Conservation (phyloP, 1,140 invertebrate genomes). For the Triops cancriformis region DNA sequence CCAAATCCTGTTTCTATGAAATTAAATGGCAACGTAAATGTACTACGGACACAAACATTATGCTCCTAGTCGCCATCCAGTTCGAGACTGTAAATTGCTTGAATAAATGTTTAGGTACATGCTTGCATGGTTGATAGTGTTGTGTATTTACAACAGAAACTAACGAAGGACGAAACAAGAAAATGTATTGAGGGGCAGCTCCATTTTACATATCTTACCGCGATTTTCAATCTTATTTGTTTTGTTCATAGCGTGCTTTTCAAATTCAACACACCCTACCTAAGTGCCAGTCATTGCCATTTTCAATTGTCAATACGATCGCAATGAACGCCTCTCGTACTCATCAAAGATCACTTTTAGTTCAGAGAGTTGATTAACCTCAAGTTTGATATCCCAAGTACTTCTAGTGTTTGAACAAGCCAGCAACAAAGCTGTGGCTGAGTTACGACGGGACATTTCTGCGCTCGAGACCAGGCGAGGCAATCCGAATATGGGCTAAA, state of each 20-base stretch:
- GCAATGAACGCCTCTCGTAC: not conserved
- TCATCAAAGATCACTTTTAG: not conserved
- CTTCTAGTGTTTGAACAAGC: not conserved
- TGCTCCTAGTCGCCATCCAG: too few relatives aligned
- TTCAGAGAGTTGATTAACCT: not conserved
- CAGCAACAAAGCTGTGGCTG: not conserved
- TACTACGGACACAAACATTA: too few relatives aligned
- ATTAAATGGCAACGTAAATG: too few relatives aligned
- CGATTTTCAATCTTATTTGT: not conserved
- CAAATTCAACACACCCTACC: not conserved
- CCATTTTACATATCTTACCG: constrained; percentile 8
- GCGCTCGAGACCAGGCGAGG: not conserved
- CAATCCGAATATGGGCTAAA: constrained; percentile 5
- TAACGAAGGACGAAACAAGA: not conserved
- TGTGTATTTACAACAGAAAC: not conserved
- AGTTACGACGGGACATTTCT: not conserved
- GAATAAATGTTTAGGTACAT: too few relatives aligned
- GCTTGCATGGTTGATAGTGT: not conserved
- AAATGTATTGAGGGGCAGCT: constrained; percentile 13
- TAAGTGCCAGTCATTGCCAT: not conserved
- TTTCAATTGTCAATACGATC: not conserved
- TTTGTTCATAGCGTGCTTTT: not conserved
- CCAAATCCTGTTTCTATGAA: too few relatives aligned
- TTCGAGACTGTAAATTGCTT: not conserved
- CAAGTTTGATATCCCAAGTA: not conserved